Conservation (phyloP, 2,797 vertebrate species). For the Neomorphus geoffroyi region DNA sequence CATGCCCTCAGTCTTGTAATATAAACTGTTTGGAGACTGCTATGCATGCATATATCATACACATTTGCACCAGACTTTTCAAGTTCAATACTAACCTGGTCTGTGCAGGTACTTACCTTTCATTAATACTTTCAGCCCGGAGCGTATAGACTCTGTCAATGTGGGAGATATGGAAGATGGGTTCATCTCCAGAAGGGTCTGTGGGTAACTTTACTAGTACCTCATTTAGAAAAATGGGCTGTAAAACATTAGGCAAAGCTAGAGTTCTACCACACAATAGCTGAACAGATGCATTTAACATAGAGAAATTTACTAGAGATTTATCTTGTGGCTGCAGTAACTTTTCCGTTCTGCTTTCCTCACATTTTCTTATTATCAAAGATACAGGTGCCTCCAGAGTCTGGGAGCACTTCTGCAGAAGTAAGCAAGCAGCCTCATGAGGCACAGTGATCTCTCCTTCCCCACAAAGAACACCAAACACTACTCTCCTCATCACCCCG, state of each 20-base stretch:
- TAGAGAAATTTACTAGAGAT: not conserved
- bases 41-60: not conserved
- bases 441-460: not conserved
- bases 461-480: not conserved
- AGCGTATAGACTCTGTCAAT: conserved; percentile 96
- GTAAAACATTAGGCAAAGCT: conserved; percentile 65
- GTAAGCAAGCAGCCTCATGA: not conserved
- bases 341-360: not conserved
- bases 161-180: conserved; percentile 98
- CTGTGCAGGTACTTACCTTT: conserved; percentile 78
- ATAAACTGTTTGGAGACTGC: not conserved
- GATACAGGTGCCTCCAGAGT: not conserved
- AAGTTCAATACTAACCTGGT: too few species aligned
- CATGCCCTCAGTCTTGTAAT: not conserved
- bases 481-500: not conserved
- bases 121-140: conserved; percentile 94
- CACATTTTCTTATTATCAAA: not conserved
- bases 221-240: conserved; percentile 98
- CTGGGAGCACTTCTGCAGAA: not conserved
- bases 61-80: not conserved
- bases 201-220: conserved; percentile 97
- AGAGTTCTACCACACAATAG: not conserved
- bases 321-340: not conserved
- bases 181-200: conserved; percentile 97
- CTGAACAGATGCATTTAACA: not conserved